A percentile compares a stretch with the other conserved stretches of the same genome.
Conservation (phyloP, 92 coral and sea anemone genomes). For the Micromussa lordhowensis region DNA sequence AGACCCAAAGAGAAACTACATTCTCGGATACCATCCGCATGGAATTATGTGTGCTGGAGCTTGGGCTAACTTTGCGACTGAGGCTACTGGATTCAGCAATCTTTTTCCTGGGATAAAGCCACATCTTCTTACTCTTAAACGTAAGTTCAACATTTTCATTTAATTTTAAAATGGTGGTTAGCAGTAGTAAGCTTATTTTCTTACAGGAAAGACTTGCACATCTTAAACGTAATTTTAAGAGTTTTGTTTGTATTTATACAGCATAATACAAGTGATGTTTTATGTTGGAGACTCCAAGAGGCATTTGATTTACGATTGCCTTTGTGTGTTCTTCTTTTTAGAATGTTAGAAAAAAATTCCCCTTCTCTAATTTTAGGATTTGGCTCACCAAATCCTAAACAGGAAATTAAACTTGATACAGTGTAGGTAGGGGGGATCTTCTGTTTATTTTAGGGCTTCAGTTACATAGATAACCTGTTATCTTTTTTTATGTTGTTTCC, state of each 20-base stretch:
- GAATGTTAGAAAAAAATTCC: background rate
- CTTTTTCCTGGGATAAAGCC: slow-evolving; percentile 95
- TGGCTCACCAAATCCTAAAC: background rate
- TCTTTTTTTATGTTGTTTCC: background rate
- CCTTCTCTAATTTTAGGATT: background rate
- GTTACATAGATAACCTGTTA: background rate
- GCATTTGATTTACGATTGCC: background rate
- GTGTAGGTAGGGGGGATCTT: background rate
- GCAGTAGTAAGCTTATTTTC: background rate
- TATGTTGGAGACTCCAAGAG: background rate
- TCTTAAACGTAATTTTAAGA: background rate
- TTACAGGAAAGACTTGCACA: background rate
- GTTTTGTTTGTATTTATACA: background rate
- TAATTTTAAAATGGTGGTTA: background rate
- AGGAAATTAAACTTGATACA: background rate
- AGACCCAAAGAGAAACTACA: slow-evolving; percentile 86
- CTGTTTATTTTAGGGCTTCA: background rate
- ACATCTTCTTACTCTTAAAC: slow-evolving; percentile 84
- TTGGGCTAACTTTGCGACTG: slow-evolving; percentile 94
- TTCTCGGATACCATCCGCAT: slow-evolving; percentile 97
- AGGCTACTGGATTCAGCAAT: slow-evolving; percentile 89
- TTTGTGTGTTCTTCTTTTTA: background rate
- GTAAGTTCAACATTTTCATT: slow-evolving; percentile 60
- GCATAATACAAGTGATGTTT: background rate
- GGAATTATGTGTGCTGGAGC: slow-evolving; percentile 99